Evolutionary conservation across 2,888 invertebrate genomes (phyloP), one percentile per base, ranked within the genome.

Genomic region (Ochropacha duplaris): DNA sequence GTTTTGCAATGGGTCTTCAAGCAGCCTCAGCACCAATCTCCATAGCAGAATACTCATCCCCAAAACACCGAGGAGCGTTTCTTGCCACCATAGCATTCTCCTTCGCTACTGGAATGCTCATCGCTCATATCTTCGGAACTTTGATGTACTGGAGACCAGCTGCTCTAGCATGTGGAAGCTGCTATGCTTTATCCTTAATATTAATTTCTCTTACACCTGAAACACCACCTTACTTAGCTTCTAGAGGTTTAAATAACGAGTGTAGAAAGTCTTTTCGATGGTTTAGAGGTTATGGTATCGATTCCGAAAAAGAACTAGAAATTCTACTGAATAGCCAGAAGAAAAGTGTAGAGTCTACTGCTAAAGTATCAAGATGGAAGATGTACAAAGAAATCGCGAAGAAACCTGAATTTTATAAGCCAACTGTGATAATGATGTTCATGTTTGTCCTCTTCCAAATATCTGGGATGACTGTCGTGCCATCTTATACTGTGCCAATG

Each of bases 381-480:
- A 72, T 77, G 9, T 84, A 90, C 22, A 69, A 71, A 11, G 72
- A 78, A 2, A 82, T 83, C 1, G 62, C 79, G 0, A 82, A 64
- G 61, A 90, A 88, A 62, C 93, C 93, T 0, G 93, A 93, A 72
- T 95, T 95, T 73, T 86, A 94, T 57, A 94, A 94, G 64, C 95
- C 95, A 0, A 90, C 95, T 6, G 63, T 93, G 3, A 94, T 95
- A 36, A 93, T 96, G 83, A 93, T 94, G 79, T 92, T 94, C 16
- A 94, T 96, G 83, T 96, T 96, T 73, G 87, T 94, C 0, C 92
- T 94, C 5, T 94, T 95, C 61, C 96, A 96, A 83, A 92, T 96
- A 66, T 94, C 95, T 3, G 96, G 96, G 0, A 94, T 95, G 75
- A 96, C 95, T 55, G 95, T 95, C 0, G 93, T 96, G 8, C 94